phyloP scores from a whole-genome alignment of 2,888 invertebrate genomes.

The Mythimna impura region DNA sequence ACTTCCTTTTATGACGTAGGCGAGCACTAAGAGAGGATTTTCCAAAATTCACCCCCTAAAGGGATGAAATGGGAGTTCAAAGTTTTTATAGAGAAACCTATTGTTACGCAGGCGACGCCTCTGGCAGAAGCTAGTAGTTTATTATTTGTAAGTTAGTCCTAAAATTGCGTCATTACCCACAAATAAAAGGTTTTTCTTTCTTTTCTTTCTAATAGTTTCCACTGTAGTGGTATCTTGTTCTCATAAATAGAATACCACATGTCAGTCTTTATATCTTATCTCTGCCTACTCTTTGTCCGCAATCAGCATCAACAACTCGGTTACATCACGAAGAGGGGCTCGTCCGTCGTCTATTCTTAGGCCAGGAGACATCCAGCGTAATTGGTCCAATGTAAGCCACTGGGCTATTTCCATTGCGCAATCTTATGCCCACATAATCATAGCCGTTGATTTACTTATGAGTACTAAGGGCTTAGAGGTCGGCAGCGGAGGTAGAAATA shows the following conservation, averaged over 20 bases:
- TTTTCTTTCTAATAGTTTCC: too few relatives aligned
- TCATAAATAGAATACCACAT: not conserved
- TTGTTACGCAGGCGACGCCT: too few relatives aligned
- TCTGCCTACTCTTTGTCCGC: conserved; percentile 46
- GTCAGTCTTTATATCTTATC: conserved; percentile 12
- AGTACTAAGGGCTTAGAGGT: conserved; percentile 21
- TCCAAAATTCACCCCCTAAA: too few relatives aligned
- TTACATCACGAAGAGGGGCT: conserved; percentile 69
- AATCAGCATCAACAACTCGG: conserved; percentile 36
- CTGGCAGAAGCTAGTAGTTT: too few relatives aligned
- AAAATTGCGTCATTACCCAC: too few relatives aligned
- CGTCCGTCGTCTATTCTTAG: conserved; percentile 72
- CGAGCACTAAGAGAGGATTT: too few relatives aligned
- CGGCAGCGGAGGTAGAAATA: conserved; percentile 7
- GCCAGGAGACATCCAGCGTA: conserved; percentile 65
- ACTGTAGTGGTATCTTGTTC: too few relatives aligned
- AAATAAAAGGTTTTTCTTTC: too few relatives aligned
- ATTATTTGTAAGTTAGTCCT: too few relatives aligned
- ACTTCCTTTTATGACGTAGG: too few relatives aligned
- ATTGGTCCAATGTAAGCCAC: conserved; percentile 67
- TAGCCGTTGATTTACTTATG: conserved; percentile 42
- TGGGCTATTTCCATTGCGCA: conserved; percentile 67
- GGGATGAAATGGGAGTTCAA: too few relatives aligned
- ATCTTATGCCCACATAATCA: conserved; percentile 54
- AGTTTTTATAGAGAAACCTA: too few relatives aligned